Conservation (phyloP, 64 coral and sea anemone species). For the Platygyra sinensis region DNA sequence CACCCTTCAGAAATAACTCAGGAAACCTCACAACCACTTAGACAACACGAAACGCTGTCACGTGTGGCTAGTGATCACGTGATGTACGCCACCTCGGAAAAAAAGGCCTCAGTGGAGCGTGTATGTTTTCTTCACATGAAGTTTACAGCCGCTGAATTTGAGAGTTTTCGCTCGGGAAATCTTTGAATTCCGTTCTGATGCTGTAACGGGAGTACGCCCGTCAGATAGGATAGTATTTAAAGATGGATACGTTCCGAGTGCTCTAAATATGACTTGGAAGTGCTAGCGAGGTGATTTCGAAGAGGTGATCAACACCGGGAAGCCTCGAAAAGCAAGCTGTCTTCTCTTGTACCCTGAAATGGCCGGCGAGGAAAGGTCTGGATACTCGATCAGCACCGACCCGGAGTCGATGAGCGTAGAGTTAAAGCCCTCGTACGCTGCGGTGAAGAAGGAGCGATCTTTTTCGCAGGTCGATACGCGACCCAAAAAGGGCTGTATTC, state of each 20-base stretch:
- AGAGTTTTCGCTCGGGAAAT: slow-evolving; percentile 27
- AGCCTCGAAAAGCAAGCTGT: slow-evolving; percentile 43
- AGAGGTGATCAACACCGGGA: slow-evolving; percentile 3
- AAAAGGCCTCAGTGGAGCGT: slow-evolving; percentile 1
- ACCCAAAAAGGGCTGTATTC: slow-evolving; percentile 94
- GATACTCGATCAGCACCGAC: slow-evolving; percentile 68
- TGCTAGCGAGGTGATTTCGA: slow-evolving; percentile 10
- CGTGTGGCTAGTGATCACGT: slow-evolving; percentile 9
- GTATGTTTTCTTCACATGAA: slow-evolving; percentile 30
- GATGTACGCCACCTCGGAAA: slow-evolving; percentile 9
- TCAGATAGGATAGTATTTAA: not conserved
- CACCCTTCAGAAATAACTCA: slow-evolving; percentile 15
- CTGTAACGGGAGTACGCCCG: not conserved
- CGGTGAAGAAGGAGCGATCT: slow-evolving; percentile 97
- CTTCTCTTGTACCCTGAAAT: slow-evolving; percentile 33
- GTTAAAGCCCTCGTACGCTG: slow-evolving; percentile 54
- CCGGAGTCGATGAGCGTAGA: slow-evolving; percentile 87
- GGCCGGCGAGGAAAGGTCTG: slow-evolving; percentile 37
- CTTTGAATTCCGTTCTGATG: slow-evolving; percentile 17
- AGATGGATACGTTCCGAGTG: not conserved
- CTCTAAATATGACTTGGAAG: slow-evolving; percentile 39
- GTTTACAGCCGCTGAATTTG: slow-evolving; percentile 43
- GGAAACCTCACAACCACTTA: slow-evolving; percentile 29
- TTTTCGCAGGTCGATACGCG: slow-evolving; percentile 99
- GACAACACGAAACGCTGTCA: slow-evolving; percentile 29